A percentile compares a stretch with the other conserved stretches of the same genome.
phyloP scores from a whole-genome alignment of 1,140 invertebrate species.

The Ceratosolen solmsi region DNA sequence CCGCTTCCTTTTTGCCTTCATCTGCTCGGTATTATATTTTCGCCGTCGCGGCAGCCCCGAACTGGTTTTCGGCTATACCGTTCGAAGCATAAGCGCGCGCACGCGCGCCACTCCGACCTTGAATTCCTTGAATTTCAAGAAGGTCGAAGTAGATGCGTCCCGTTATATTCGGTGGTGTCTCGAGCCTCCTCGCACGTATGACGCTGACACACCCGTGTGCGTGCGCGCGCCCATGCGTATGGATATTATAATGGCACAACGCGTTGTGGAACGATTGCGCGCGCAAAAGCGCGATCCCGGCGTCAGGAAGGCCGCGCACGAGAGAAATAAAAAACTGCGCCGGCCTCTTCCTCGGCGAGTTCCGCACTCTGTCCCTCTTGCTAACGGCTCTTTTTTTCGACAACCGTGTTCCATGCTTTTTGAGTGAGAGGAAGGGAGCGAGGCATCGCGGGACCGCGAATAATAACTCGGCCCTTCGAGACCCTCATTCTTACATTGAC shows the following conservation, averaged over 20 bases:
- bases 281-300: not conserved
- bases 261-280: not conserved
- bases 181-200: not conserved
- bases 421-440: not conserved
- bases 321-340: not conserved
- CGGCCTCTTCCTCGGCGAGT: constrained; percentile 7
- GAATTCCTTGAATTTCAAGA: constrained; percentile 58
- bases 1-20: constrained; percentile 29
- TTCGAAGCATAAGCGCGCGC: constrained; percentile 42
- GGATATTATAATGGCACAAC: constrained; percentile 31
- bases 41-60: constrained; percentile 25
- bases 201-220: not conserved
- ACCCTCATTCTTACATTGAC: not conserved
- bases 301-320: not conserved
- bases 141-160: constrained; percentile 53
- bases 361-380: not conserved
- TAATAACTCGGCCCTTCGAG: not conserved
- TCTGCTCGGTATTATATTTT: constrained; percentile 49
- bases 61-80: constrained; percentile 48
- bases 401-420: not conserved
- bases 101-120: constrained; percentile 53
- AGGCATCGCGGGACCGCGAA: not conserved
- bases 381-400: constrained; percentile 5
- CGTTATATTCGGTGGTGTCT: constrained; percentile 43
- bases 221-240: not conserved